Conservation (phyloP, 1,140 invertebrate genomes). For the Platyscapa corneri region DNA sequence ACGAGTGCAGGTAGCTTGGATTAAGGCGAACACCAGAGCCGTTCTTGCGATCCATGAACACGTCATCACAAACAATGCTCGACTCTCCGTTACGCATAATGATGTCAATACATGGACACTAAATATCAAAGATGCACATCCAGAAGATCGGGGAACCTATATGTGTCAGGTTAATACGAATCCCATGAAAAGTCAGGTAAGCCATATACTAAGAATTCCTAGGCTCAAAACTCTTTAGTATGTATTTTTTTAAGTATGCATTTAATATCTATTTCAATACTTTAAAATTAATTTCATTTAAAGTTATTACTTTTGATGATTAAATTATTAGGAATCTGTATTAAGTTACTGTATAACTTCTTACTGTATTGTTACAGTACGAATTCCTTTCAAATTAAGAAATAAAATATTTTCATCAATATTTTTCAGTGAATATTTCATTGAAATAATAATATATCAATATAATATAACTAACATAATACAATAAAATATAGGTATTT, state of each 20-base stretch:
- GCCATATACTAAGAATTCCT: constrained; percentile 35
- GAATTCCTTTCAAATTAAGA: no score
- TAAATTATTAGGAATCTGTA: no score
- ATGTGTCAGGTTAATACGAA: constrained; percentile 97
- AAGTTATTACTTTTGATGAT: no score
- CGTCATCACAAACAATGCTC: constrained; percentile 92
- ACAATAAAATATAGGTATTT: no score
- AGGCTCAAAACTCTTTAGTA: constrained; percentile 7
- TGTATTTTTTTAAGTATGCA: background rate
- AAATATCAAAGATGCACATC: constrained; percentile 85
- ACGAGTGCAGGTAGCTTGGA: constrained; percentile 87
- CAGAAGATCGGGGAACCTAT: constrained; percentile 89
- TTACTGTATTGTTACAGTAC: no score
- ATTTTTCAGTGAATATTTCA: no score
- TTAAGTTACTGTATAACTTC: no score
- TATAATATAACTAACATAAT: no score
- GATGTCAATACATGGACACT: constrained; percentile 92
- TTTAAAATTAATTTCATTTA: background rate
- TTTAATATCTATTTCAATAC: background rate
- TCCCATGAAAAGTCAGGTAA: constrained; percentile 94
- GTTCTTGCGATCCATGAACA: constrained; percentile 93
- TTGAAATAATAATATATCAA: no score
- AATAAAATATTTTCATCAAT: no score
- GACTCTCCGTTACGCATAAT: constrained; percentile 89
- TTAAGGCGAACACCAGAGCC: constrained; percentile 93